These are phyloP conservation scores for Baccha elongata DNA, from an alignment of 2,888 invertebrate genomes.

Conservation along the genomic window DNA sequence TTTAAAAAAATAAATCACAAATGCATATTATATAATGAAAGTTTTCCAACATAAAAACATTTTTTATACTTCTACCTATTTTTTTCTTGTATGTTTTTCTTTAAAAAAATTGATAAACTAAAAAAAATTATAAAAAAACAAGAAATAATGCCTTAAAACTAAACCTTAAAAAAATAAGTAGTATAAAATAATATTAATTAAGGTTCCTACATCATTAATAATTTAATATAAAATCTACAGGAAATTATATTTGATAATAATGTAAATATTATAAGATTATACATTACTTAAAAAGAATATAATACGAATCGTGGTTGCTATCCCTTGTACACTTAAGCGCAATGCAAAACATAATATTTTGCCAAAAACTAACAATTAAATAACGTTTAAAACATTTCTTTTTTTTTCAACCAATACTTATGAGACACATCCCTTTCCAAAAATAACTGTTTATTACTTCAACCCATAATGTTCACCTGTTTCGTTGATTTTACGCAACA, in stretches of 20 bases:
- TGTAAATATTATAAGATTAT: conserved; percentile 23
- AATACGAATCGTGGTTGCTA: conserved; percentile 81
- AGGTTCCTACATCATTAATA: conserved; percentile 23
- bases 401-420: conserved; percentile 21
- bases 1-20: conserved; percentile 69
- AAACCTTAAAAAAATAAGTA: conserved; percentile 57
- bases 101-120: conserved; percentile 45
- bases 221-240: conserved; percentile 62
- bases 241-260: conserved; percentile 51
- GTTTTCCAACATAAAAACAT: conserved; percentile 51
- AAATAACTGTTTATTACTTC: neutral
- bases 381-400: conserved; percentile 43
- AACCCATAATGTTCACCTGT: conserved; percentile 25
- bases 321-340: conserved; percentile 78
- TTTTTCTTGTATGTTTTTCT: conserved; percentile 20
- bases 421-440: conserved; percentile 31
- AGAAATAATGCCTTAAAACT: conserved; percentile 51
- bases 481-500: conserved; percentile 51
- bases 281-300: conserved; percentile 70
- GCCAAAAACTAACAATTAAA: conserved; percentile 52
- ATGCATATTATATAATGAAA: conserved; percentile 58
- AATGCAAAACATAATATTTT: conserved; percentile 55
- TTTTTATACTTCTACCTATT: conserved; percentile 25
- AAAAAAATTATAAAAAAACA: conserved; percentile 8
- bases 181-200: conserved; percentile 59